Base-by-base conservation (phyloP, 2,888 invertebrate genomes). In the Eulithis prunata region DNA sequence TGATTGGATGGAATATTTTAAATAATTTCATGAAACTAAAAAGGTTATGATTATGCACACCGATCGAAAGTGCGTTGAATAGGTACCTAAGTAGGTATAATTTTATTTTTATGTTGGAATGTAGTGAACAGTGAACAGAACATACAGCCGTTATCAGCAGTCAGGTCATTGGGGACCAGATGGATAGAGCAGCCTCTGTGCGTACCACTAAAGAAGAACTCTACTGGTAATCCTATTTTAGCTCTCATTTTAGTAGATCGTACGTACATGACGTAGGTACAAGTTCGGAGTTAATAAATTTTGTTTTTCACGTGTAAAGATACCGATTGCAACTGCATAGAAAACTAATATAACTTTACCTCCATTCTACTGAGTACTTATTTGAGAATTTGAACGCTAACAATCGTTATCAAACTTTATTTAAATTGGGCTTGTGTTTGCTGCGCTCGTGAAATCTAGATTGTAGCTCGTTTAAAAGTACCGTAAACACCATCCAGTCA, bases 401-500 rank as follows among this genome's bases (percentile, higher is more conserved):
- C 78, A 79, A 79, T 74, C 69, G 71, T 77, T 78, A 62, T 43
- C 56, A 67, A 83, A 84, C 78, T 83, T 83, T 79, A 79, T 82
- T 83, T 79, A 79, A 84, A 85, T 84, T 82, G 78, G 76, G 66
- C 68, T 69, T 70, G 69, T 68, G 71, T 70, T 74, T 68, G 70
- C 69, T 66, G 62, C 66, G 71, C 74, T 77, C 64, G 67, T 72
- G 71, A 73, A 75, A 77, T 76, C 74, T 77, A 74, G 64, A 74
- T 73, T 71, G 72, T 72, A 66, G 74, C 75, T 77, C 71, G 71
- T 71, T 77, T 64, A 63, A 69, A 70, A 69, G 66, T 61, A 65
- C 46, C 52, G 47, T 61, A 68, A 66, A 62, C 62, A 64, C 64
- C 49, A 65, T 64, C 49, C 52, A 57, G 60, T 62, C 32, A 10